Base-by-base conservation (phyloP, 1,140 invertebrate genomes). In the Conus betulinus region DNA sequence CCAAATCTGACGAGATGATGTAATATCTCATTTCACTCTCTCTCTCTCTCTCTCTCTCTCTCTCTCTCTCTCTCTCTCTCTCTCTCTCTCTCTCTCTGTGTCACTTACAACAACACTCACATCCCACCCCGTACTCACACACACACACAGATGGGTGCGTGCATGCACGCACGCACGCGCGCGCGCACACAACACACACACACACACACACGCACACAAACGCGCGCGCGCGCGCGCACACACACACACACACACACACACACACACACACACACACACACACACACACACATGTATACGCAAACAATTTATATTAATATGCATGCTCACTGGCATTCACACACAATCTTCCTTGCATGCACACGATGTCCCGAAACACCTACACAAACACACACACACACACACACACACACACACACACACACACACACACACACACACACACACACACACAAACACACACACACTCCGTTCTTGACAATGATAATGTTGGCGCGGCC, bases 361-460 rank as follows among this genome's bases (percentile, higher is more conserved):
- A 74, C 67, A 23, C 39, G 39, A 39, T 39, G 39, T 39, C 39
- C 39, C 39, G 1, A 74, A 11, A 23, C 67, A 74, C 67, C 13
- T 20, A 74, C 13, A 78, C 76, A 27, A 3, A 78, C 76, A 78
- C 27, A 78, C 76, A 39, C n/a, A 78, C 76, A 15, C 76, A 78
- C 76, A 39, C 76, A 39, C 76, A 39, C 76, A 39, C 76, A 78
- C 76, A 39, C 76, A 39, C 76, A 78, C 76, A 78, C 76, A 78
- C 76, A 78, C 25, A 39, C 76, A 78, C 76, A 78, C 25, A 39
- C 76, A 78, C 76, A 78, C 76, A 78, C 76, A 78, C 76, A 78
- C 76, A 78, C 76, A 78, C 27, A 78, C 76, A 78, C 76, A 78
- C 76, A 78, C 76, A 78, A 7, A 39, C 76, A 78, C 76, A 78